Base-by-base conservation (phyloP, 30 jellyfish, hydroid and myxozoan species). In the Mastigias papua region DNA sequence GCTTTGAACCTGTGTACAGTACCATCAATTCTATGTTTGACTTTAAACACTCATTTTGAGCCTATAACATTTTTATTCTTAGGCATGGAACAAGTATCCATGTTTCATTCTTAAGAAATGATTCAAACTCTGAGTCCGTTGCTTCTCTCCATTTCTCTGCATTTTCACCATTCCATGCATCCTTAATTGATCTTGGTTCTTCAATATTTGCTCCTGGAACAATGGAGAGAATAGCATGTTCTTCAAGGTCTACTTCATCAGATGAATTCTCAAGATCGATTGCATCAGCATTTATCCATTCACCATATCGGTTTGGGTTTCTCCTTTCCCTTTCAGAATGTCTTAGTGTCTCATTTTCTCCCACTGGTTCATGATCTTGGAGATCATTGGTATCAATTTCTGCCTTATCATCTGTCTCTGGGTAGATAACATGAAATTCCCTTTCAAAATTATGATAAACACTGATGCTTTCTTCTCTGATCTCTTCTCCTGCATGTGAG, bases 41-140 rank as follows among this genome's bases (percentile, higher is more conserved):
- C 87, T 82, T 82, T 64, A 23, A 87, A 87, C 35, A 87, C 69
- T 91, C 96, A 87, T 21, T 34, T 26, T 63, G 86, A 75, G 51
- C 90, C 86, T 8, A 87, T 80, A 42, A 76, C 51, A 48, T 76
- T 62, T 34, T 65, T 48, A 15, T 65, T 86, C 37, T 74, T 61
- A 63, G 95, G 83, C 65, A 42, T 86, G 89, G 76, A 10, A 87
- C 79, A 25, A 87, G 64, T 61, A 27, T 66, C 86, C 90, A 76
- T 63, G 90, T 87, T 63, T 65, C 86, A 49, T 87, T 87, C 77
- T 87, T 74, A 68, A 86, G 48, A 34, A 86, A 73, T 68, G 82
- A 71, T 1, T 70, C 70, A 51, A 42, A 83, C 57, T 83, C 86
- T 78, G 89, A 78, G 79, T 42, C 51, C 29, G 51, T 48, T 76